phyloP scores from a whole-genome alignment of 2,113 vertebrate species.

The Coryphaenoides rupestris region DNA sequence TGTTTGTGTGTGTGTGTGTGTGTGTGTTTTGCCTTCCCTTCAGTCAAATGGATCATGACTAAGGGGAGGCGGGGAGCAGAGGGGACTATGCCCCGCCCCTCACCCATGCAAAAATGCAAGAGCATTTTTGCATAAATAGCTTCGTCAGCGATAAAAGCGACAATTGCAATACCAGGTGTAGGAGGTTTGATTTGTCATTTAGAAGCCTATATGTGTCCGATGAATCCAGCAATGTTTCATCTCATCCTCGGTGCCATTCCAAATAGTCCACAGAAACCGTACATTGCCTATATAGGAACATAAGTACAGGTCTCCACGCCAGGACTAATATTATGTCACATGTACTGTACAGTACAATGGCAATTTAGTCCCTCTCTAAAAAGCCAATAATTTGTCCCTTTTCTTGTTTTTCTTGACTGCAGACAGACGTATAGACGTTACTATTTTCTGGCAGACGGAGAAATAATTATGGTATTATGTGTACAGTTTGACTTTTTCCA shows the following conservation, averaged over 20 bases:
- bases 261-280: no score
- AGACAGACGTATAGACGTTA: background rate
- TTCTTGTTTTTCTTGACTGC: background rate
- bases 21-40: slow-evolving; percentile 1
- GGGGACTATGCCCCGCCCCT: no score
- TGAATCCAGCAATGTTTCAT: no score
- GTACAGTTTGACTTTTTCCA: background rate
- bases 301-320: background rate
- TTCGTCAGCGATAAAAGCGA: background rate
- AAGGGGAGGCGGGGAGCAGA: background rate
- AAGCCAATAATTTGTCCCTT: background rate
- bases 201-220: no score
- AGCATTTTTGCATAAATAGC: background rate
- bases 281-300: no score
- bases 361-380: background rate
- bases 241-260: background rate
- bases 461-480: slow-evolving; percentile 1
- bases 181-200: no score
- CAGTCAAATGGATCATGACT: slow-evolving; percentile 26
- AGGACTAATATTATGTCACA: background rate
- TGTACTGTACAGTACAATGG: background rate
- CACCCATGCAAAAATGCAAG: background rate
- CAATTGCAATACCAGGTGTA: no score
- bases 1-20: slow-evolving; percentile 23
- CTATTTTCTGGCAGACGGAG: background rate